Base-by-base conservation (phyloP, 2,888 invertebrate genomes). In the Charanyca ferruginea region DNA sequence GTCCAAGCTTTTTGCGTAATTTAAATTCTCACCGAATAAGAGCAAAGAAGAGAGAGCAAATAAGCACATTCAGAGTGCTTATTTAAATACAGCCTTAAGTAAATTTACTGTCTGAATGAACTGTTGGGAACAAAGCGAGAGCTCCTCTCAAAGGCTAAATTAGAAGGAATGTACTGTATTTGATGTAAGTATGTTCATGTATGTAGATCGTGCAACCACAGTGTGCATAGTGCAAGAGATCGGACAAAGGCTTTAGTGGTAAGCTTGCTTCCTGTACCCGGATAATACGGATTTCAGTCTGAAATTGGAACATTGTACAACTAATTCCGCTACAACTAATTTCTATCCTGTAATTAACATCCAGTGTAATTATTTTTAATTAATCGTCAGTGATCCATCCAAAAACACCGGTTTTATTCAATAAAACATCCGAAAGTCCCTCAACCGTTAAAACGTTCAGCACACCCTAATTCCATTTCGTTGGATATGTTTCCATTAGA, bases 1-100 rank as follows among this genome's bases (percentile, higher is more conserved):
- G 66, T 67, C 57, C 63, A 67, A 74, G 71, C 75, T 79, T 74
- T 74, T 61, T 72, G 51, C 68, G 45, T 79, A 72, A 85, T 85
- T 83, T 77, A 79, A 84, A 83, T 82, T 84, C 77, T 66, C 78
- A 47, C 20, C 8, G 47, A 73, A 53, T 60, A 58, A 28, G 35
- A 54, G 54, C 55, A 59, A 64, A 61, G 53, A 61, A 62, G 57
- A 53, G 38, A 49, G 41, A 70, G 54, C 70, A 80, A 81, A 78
- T 69, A 78, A 82, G 63, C 62, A 73, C 72, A 77, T 63, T 71
- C 60, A 63, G 62, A 71, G 58, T 45, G 68, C 71, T 70, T 74
- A 79, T 79, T 79, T 77, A 73, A 81, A 81, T 72, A 75, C 61
- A 58, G 49, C 53, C 51, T 66, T 66, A 65, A 66, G 53, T 70